These are phyloP conservation scores for Brienomyrus brachyistius DNA, from an alignment of 2,113 vertebrate species.

Conservation along the genomic window DNA sequence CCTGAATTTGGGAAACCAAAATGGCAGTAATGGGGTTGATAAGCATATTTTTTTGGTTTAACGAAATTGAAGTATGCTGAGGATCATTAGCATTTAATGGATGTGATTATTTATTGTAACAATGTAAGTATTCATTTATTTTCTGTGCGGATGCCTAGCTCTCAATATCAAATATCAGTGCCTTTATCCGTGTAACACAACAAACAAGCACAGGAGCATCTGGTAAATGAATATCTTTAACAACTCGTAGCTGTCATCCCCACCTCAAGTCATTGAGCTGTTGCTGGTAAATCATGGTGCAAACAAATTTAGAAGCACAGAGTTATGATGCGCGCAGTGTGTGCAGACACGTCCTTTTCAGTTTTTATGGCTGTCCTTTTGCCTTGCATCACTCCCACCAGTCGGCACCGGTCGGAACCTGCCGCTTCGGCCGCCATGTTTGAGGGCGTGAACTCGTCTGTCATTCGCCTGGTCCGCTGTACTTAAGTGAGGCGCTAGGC, in stretches of 20 bases:
- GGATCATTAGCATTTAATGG: background rate
- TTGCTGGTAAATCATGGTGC: slow-evolving; percentile 19
- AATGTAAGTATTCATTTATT: background rate
- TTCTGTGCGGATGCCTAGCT: background rate
- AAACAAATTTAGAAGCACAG: slow-evolving; percentile 22
- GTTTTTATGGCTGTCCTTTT: slow-evolving; percentile 17
- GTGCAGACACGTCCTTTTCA: slow-evolving; percentile 30
- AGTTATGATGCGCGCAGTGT: slow-evolving; percentile 26
- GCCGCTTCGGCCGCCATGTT: background rate
- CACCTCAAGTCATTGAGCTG: slow-evolving; percentile 6
- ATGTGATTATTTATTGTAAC: background rate
- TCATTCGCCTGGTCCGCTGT: background rate
- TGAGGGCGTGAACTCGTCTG: slow-evolving; percentile 7
- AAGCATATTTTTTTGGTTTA: background rate
- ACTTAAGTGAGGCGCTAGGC: background rate
- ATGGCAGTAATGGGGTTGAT: background rate
- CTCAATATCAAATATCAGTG: background rate
- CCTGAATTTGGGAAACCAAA: background rate
- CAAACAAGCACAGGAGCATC: background rate
- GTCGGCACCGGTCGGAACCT: slow-evolving; percentile 18
- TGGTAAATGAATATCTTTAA: background rate
- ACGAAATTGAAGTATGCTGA: background rate
- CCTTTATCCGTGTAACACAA: background rate
- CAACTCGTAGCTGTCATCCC: background rate
- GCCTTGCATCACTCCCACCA: slow-evolving; percentile 10